phyloP scores from a whole-genome alignment of 2,797 vertebrate genomes.

The Channa striata region DNA sequence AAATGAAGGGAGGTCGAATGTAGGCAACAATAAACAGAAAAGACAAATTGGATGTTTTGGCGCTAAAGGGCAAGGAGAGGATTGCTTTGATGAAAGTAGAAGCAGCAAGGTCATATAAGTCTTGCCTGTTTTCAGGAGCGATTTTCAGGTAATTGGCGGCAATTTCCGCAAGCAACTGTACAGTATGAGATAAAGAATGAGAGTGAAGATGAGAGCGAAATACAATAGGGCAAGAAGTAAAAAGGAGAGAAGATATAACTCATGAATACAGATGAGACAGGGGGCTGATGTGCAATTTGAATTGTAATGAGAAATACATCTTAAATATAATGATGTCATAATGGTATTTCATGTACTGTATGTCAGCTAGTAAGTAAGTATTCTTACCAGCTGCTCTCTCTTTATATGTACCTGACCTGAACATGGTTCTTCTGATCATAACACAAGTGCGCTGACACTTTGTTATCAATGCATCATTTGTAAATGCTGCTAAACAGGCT shows the following conservation, averaged over 20 bases:
- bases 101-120: slow-evolving; percentile 57
- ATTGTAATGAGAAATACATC: slow-evolving; percentile 15
- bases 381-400: slow-evolving; percentile 7
- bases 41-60: slow-evolving; percentile 64
- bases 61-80: slow-evolving; percentile 37
- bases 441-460: background rate
- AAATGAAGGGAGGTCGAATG: slow-evolving; percentile 43
- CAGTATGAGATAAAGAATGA: slow-evolving; percentile 23
- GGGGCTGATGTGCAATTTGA: slow-evolving; percentile 13
- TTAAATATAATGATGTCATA: slow-evolving; percentile 8
- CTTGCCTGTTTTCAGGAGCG: slow-evolving; percentile 44
- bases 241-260: slow-evolving; percentile 32
- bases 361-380: background rate
- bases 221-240: slow-evolving; percentile 20
- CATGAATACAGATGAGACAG: slow-evolving; percentile 10
- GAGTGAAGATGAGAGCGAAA: slow-evolving; percentile 34
- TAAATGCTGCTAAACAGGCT: no score
- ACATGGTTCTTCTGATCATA: background rate
- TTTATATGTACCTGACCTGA: background rate
- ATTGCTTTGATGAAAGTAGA: slow-evolving; percentile 53
- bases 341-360: slow-evolving; percentile 2
- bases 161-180: slow-evolving; percentile 53
- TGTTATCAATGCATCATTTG: background rate
- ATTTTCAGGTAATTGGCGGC: slow-evolving; percentile 60
- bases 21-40: slow-evolving; percentile 32